Evolutionary conservation across 2,888 invertebrate genomes (phyloP), one percentile per base, ranked within the genome.

Genomic region (Alsophila aescularia): DNA sequence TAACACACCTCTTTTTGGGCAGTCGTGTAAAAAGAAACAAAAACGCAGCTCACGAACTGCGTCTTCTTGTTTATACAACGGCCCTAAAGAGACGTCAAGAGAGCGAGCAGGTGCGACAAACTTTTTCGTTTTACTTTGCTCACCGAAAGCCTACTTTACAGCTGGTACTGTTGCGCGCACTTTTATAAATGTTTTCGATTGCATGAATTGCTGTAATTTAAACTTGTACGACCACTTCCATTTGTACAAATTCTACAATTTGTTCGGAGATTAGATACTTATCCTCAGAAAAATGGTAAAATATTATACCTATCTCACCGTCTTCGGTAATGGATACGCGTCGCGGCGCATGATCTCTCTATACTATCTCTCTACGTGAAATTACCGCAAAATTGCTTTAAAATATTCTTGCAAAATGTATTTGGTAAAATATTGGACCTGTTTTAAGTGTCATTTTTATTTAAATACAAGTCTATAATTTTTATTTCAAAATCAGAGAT

Each of bases 81-180:
- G 24, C 31, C 42, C 54, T 42, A 40, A 49, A 51, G 40, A 47
- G 65, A 66, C 72, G 73, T 77, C 75, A 77, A 67, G 62, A 72
- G 32, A 24, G 76, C 64, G 70, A 77, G 79, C 85, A 85, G 85
- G 84, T 85, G 85, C 67, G 66, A 70, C 65, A 72, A 79, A 79
- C 77, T 81, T 80, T 71, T 73, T 76, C 72, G 59, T 72, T 75
- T 83, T 79, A 81, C 79, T 77, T 75, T 73, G 68, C 66, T 67
- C 63, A 69, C 68, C 57, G 58, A 73, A 58, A 66, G 73, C 74
- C 78, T 73, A 73, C 72, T 73, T 76, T 69, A 70, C 81, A 81
- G 75, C 77, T 81, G 81, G 62, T 70, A 62, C 66, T 66, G 67
- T 68, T 67, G 67, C 71, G 64, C 64, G 70, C 68, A 70, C 75